Evolutionary conservation across 1,140 invertebrate genomes (phyloP).

Genomic region (Hydropsyche tenuis): DNA sequence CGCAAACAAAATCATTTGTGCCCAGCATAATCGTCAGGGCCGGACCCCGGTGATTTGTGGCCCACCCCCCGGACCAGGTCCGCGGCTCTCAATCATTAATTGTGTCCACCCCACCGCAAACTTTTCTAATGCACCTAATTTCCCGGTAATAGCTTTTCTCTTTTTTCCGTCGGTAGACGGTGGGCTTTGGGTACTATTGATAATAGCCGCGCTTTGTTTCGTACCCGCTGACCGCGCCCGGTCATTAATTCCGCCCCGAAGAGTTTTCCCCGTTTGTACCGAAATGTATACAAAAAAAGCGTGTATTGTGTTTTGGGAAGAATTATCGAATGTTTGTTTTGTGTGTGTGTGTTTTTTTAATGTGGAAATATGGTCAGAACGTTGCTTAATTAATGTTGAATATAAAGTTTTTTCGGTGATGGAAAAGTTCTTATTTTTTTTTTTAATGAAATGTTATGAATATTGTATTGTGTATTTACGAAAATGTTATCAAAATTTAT

Average conservation of each 20-base stretch:
- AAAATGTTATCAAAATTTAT: no score
- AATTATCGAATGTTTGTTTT: no score
- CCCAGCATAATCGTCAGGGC: constrained; percentile 45
- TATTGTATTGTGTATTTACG: no score
- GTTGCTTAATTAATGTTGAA: no score
- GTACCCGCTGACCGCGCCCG: constrained; percentile 14
- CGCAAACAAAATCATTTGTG: constrained; percentile 49
- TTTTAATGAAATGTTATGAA: no score
- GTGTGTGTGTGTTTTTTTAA: no score
- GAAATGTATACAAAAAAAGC: no score
- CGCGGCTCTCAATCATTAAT: constrained; percentile 48
- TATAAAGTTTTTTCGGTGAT: no score
- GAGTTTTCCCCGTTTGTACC: neutral
- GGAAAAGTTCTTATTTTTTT: no score
- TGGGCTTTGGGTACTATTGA: constrained; percentile 4
- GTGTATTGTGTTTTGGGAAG: no score
- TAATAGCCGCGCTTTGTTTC: constrained; percentile 43
- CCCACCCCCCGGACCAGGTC: neutral
- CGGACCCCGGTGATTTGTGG: constrained; percentile 38
- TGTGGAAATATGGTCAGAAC: no score
- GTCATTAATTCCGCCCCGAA: constrained; percentile 28
- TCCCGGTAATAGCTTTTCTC: constrained; percentile 48
- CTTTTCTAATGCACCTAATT: constrained; percentile 51
- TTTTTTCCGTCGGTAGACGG: neutral
- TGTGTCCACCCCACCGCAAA: constrained; percentile 47